Conservation (phyloP, 2,113 vertebrate genomes). For the Peromyscus maniculatus region DNA sequence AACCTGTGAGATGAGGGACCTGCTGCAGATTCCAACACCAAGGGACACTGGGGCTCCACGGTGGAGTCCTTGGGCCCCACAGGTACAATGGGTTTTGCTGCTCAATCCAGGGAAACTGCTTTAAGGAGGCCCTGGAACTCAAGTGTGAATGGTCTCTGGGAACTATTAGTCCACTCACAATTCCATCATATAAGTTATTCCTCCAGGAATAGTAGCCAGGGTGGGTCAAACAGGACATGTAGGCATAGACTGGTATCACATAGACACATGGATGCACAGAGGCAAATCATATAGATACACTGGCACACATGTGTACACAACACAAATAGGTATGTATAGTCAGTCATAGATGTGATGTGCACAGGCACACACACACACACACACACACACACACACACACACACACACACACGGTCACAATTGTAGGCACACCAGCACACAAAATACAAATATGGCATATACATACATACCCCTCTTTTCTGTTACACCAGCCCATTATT, state of each 20-base stretch:
- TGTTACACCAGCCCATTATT: no score
- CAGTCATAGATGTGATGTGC: not conserved
- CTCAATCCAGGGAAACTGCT: not conserved
- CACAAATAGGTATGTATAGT: fast-evolving
- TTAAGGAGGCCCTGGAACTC: no score
- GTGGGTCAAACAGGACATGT: not conserved
- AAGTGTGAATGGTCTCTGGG: not conserved
- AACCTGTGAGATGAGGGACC: not conserved
- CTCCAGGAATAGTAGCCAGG: not conserved
- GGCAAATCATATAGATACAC: not conserved
- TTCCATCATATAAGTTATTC: not conserved
- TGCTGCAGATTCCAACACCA: not conserved
- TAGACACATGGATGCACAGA: no score
- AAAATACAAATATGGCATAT: not conserved
- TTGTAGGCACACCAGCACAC: not conserved
- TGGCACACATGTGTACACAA: fast-evolving
- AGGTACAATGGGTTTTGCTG: no score
- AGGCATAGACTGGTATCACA: not conserved
- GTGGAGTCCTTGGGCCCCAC: no score
- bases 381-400: no score
- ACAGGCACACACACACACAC: fast-evolving
- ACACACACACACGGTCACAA: not conserved
- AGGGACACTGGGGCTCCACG: not conserved
- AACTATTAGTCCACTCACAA: not conserved
- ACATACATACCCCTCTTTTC: not conserved